phyloP scores from a whole-genome alignment of 2,113 vertebrate genomes.

The Ursus arctos region DNA sequence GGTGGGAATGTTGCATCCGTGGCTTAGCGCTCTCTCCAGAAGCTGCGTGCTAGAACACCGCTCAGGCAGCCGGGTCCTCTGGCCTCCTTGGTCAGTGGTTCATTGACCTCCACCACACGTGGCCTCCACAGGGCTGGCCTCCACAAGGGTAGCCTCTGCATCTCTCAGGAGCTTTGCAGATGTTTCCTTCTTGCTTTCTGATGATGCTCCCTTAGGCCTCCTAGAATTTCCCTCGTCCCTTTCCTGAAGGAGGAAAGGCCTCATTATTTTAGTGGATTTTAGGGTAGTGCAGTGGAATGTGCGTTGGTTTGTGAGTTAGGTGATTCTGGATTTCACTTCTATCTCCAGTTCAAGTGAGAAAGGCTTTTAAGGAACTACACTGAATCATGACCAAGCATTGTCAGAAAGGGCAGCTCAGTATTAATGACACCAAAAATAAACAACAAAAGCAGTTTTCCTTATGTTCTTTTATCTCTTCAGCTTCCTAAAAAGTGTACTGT shows the following conservation, averaged over 20 bases:
- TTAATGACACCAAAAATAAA: neutral
- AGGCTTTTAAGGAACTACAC: neutral
- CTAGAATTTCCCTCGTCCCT: neutral
- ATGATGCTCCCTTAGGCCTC: neutral
- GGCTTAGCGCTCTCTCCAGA: neutral
- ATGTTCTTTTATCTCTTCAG: neutral
- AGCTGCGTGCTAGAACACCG: rapidly evolving
- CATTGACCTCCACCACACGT: neutral
- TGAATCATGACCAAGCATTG: neutral
- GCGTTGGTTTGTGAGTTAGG: neutral
- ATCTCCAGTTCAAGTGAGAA: neutral
- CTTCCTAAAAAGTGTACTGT: neutral
- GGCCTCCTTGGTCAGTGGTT: neutral
- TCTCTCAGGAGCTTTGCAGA: neutral
- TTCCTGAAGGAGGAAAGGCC: neutral
- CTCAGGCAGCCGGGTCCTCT: rapidly evolving
- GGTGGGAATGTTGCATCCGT: too few species aligned
- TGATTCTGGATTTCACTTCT: neutral
- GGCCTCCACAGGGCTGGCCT: neutral
- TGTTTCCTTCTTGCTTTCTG: neutral
- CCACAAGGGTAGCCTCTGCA: neutral
- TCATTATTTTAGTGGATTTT: neutral
- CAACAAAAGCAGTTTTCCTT: neutral
- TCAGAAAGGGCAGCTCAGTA: neutral
- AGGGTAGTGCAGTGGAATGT: neutral